These are phyloP conservation scores for Archaeoteleia sp. DNA, from an alignment of 2,888 invertebrate genomes.

Conservation along the genomic window DNA sequence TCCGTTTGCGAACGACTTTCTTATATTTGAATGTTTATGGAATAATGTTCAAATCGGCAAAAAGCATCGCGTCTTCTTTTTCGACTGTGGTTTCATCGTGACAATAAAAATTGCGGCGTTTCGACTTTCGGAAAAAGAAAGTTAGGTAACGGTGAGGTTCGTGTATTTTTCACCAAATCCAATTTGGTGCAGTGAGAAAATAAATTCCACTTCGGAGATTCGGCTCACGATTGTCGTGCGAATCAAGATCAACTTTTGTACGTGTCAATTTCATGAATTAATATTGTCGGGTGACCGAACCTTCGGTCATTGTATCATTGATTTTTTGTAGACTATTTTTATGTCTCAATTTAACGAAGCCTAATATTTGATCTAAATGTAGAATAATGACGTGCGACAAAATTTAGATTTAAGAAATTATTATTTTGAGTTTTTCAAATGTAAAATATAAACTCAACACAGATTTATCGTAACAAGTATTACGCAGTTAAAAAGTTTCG, in stretches of 20 bases:
- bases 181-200: conserved; percentile 33
- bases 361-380: no score
- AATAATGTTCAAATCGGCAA: conserved; percentile 1
- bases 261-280: no score
- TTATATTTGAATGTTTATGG: conserved; percentile 13
- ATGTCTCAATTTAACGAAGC: no score
- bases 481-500: no score
- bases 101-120: conserved; percentile 25
- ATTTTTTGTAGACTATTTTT: no score
- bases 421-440: no score
- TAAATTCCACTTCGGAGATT: conserved; percentile 30
- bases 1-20: no score
- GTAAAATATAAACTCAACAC: no score
- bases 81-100: not conserved
- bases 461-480: no score
- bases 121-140: conserved; percentile 42
- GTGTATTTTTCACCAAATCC: conserved; percentile 25
- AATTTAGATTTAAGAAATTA: no score
- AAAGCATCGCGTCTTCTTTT: conserved; percentile 3
- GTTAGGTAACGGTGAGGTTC: conserved; percentile 23
- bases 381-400: no score
- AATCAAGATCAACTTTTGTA: conserved; percentile 23
- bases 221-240: conserved; percentile 22
- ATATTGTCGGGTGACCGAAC: conserved; percentile 6
- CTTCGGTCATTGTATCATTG: no score